These are phyloP conservation scores for Panopea generosa DNA, from an alignment of 2,888 invertebrate species.

Conservation along the genomic window DNA sequence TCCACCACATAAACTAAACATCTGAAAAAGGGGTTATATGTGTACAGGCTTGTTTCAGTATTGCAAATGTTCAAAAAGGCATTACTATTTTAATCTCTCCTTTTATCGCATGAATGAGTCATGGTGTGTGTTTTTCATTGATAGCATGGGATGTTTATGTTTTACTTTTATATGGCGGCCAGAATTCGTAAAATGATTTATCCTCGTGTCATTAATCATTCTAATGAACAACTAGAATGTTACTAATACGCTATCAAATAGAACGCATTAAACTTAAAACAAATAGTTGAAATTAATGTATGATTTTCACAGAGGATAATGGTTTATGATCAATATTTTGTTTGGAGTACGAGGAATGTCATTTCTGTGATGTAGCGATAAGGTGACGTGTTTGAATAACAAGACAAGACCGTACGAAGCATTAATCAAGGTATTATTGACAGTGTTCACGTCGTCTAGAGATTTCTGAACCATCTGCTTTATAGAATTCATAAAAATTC, in stretches of 20 bases:
- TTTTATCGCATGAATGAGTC: too few species aligned
- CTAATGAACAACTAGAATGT: neutral
- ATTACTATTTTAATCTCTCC: too few species aligned
- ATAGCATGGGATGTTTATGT: too few species aligned
- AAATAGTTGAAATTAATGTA: slow-evolving; percentile 14
- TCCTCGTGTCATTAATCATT: slow-evolving; percentile 8
- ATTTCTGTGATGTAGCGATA: slow-evolving; percentile 21
- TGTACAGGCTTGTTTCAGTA: too few species aligned
- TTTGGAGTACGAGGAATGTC: slow-evolving; percentile 25
- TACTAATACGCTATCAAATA: slow-evolving; percentile 1
- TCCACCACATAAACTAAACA: too few species aligned
- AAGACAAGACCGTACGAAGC: slow-evolving; percentile 21
- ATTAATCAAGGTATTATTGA: slow-evolving; percentile 52
- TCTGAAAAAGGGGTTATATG: neutral
- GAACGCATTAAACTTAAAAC: slow-evolving; percentile 4
- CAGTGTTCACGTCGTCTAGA: slow-evolving; percentile 29
- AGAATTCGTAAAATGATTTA: too few species aligned
- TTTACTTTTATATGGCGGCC: too few species aligned
- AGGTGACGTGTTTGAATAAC: slow-evolving; percentile 43
- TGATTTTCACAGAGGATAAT: slow-evolving; percentile 19
- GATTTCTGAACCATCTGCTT: slow-evolving; percentile 34
- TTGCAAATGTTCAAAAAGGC: too few species aligned
- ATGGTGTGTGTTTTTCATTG: too few species aligned
- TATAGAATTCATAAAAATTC: slow-evolving; percentile 6
- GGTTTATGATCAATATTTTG: slow-evolving; percentile 20